These are phyloP conservation scores for Drosophila gunungcola DNA, from an alignment of 1,140 invertebrate species.

Conservation along the genomic window DNA sequence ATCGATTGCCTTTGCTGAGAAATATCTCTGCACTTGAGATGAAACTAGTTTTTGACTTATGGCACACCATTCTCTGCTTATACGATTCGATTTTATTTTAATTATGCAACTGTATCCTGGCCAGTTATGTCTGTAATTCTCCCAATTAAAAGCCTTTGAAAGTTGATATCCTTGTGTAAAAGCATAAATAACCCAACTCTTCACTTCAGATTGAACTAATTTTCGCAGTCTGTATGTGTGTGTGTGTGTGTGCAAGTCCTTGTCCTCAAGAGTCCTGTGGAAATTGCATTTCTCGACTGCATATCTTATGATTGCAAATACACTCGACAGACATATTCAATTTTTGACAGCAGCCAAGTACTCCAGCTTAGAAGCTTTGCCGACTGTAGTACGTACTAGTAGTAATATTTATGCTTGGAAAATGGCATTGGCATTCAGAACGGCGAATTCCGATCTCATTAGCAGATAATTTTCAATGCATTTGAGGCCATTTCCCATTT, in stretches of 20 bases:
- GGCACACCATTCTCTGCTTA: background rate
- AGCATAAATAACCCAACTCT: constrained; percentile 2
- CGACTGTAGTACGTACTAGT: constrained; percentile 7
- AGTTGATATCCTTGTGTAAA: background rate
- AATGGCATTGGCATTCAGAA: constrained; percentile 29
- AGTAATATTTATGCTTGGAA: constrained; percentile 31
- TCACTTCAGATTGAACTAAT: constrained; percentile 22
- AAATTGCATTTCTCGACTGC: constrained; percentile 43
- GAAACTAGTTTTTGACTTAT: background rate
- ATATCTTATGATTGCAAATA: constrained; percentile 68
- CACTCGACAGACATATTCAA: constrained; percentile 44
- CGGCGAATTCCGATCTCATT: constrained; percentile 54
- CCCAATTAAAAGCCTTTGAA: constrained; percentile 9
- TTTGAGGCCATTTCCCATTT: constrained; percentile 26
- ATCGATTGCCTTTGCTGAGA: background rate
- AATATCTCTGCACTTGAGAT: background rate
- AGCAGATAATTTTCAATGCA: constrained; percentile 59
- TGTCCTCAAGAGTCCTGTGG: constrained; percentile 22
- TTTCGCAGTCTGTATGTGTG: background rate
- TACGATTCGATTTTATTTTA: no score
- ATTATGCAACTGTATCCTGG: background rate
- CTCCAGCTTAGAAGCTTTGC: constrained; percentile 24
- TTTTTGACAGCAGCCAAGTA: constrained; percentile 25
- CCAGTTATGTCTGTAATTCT: background rate
- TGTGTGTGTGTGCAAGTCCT: constrained; percentile 1